Conservation (phyloP, 2,797 vertebrate genomes). For the Pachyuromys duprasi region DNA sequence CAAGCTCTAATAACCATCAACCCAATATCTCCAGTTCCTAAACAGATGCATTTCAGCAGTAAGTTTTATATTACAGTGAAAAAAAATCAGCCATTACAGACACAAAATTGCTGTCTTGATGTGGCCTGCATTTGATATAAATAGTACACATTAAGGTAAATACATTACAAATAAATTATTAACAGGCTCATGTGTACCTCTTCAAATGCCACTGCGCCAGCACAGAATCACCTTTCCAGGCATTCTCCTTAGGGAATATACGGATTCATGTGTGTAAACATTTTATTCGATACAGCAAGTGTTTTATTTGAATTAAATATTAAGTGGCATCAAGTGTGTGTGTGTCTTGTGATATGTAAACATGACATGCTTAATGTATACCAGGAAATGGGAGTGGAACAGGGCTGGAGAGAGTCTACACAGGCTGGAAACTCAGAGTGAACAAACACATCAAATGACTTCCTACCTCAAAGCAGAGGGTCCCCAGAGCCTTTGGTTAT, state of each 20-base stretch:
- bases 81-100: conserved; percentile 35
- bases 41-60: conserved; percentile 13
- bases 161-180: conserved; percentile 58
- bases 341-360: neutral
- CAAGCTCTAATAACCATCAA: too few relatives aligned
- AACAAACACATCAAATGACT: neutral
- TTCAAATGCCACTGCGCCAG: neutral
- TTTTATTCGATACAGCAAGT: conserved; percentile 23
- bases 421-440: neutral
- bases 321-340: conserved; percentile 35
- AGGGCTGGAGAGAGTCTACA: neutral
- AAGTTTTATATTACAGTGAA: conserved; percentile 3
- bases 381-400: neutral
- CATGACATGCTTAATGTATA: neutral
- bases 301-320: conserved; percentile 74
- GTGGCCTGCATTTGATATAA: conserved; percentile 23
- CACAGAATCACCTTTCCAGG: neutral
- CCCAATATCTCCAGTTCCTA: neutral
- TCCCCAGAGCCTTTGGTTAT: neutral
- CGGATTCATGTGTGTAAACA: conserved; percentile 51
- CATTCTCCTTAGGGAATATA: conserved; percentile 13
- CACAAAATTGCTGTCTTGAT: conserved; percentile 30
- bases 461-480: neutral
- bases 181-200: conserved; percentile 24
- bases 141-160: conserved; percentile 42